Evolutionary conservation across 2,888 invertebrate genomes (phyloP), one percentile per base, ranked within the genome.

Genomic region (Drosophila fungiperda): DNA sequence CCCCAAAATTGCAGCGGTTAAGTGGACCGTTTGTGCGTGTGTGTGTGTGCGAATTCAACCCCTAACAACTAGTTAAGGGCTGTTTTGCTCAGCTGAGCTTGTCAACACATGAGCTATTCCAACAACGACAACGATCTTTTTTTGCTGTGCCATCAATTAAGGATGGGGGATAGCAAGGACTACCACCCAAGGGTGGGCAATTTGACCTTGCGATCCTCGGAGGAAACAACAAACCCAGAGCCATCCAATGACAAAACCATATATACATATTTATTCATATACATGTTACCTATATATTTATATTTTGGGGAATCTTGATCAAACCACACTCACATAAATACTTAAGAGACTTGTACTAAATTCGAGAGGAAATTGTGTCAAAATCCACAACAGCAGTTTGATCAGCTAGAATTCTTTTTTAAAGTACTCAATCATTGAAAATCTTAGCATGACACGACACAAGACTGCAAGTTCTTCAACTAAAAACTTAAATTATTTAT

Each of bases 21-120:
- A 26, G 35, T 42, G 32, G 36, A 57, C 42, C 60, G 40, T 54
- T 4, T 38, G 38, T 35, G 23, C 15, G 52, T 5, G 33, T 52
- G 52, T 15, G 33, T 20, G 32, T 20, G 52, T 52, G 53, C 35
- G 20, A 70, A 52, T 58, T 55, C 87, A 74, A 87, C 87, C 83
- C 85, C 72, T 78, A 74, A 78, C 1, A 3, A 40, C 62, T 49
- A 23, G 52, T 52, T 80, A 82, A 75, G 87, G 87, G 82, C 55
- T 75, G 80, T 61, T 75, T 63, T 26, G 33, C 29, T 36, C 29
- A 29, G 50, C 7, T 29, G 53, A 23, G 20, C 7, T 32, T 8
- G 62, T n/a, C 32, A 57, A 36, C 38, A 54, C 50, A 40, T 57
- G 29, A 78, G 50, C 67, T 35, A 35, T 67, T 29, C 57, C 57